phyloP scores from a whole-genome alignment of 2,797 vertebrate species.

The Enteromius mattozi region DNA sequence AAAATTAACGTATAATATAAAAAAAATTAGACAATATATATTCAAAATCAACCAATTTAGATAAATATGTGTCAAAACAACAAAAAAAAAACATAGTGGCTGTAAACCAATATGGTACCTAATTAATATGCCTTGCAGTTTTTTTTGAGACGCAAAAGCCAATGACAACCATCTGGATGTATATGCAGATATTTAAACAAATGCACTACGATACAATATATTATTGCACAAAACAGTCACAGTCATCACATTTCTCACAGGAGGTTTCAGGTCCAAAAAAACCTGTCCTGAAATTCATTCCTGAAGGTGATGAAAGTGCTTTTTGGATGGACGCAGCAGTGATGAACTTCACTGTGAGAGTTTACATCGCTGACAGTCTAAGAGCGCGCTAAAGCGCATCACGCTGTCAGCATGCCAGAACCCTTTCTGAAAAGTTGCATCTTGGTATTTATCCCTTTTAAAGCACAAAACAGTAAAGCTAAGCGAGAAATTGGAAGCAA shows the following conservation, averaged over 20 bases:
- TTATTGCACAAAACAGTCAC: not conserved
- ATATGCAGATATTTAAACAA: not conserved
- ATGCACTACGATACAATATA: not conserved
- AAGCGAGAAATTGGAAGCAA: not conserved
- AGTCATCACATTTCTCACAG: not conserved
- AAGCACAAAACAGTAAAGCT: not conserved
- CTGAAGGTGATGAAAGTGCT: constrained; percentile 1
- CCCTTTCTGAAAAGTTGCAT: not conserved
- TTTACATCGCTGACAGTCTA: not conserved
- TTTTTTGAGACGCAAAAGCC: not conserved
- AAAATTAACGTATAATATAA: no score
- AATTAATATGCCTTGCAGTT: not conserved
- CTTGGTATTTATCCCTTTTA: not conserved
- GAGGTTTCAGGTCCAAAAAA: not conserved
- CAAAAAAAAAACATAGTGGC: not conserved
- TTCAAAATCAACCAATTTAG: not conserved
- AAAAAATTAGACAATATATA: not conserved
- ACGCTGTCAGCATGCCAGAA: not conserved
- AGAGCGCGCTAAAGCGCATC: not conserved
- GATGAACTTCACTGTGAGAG: not conserved
- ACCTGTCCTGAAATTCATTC: not conserved
- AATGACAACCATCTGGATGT: not conserved
- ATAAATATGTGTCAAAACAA: not conserved
- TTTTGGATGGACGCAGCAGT: not conserved
- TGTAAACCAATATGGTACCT: not conserved